A percentile compares a stretch with the other conserved stretches of the same genome.
phyloP scores from a whole-genome alignment of 2,113 vertebrate species.

The Protobothrops flavoviridis region DNA sequence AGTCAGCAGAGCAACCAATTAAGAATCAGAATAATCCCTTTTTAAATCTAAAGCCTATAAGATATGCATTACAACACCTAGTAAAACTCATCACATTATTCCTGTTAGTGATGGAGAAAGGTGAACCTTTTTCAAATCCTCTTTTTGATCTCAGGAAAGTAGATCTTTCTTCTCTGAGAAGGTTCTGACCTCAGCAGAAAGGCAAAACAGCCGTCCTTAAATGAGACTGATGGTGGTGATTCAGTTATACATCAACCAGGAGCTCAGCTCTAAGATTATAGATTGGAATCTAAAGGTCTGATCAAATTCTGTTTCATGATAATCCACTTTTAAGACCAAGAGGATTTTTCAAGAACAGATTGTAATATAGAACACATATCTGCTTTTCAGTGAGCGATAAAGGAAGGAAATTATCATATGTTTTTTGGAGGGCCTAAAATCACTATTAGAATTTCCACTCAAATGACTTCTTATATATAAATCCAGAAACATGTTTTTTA shows the following conservation, averaged over 20 bases:
- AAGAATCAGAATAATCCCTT: not conserved
- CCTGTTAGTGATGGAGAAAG: not conserved
- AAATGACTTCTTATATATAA: not conserved
- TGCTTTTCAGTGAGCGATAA: not conserved
- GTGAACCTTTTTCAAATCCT: not conserved
- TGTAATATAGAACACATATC: not conserved
- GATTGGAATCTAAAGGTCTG: not conserved
- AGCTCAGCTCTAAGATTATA: not conserved
- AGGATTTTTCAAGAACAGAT: not conserved
- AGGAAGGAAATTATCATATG: not conserved
- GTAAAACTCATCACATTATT: not conserved
- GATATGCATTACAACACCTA: not conserved
- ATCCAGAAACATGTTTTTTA: not conserved
- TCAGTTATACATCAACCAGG: not conserved
- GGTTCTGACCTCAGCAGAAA: not conserved
- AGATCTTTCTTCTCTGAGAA: not conserved
- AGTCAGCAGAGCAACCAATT: not conserved
- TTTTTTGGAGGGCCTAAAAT: not conserved
- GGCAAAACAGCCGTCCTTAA: not conserved
- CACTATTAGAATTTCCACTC: not conserved
- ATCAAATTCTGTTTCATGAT: not conserved
- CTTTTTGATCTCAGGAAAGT: not conserved
- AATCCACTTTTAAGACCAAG: not conserved
- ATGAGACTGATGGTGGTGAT: not conserved
- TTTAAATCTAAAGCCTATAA: not conserved